A percentile compares a stretch with the other conserved stretches of the same genome.
Evolutionary conservation across 2,888 invertebrate genomes (phyloP).

Genomic region (Linyphia triangularis): DNA sequence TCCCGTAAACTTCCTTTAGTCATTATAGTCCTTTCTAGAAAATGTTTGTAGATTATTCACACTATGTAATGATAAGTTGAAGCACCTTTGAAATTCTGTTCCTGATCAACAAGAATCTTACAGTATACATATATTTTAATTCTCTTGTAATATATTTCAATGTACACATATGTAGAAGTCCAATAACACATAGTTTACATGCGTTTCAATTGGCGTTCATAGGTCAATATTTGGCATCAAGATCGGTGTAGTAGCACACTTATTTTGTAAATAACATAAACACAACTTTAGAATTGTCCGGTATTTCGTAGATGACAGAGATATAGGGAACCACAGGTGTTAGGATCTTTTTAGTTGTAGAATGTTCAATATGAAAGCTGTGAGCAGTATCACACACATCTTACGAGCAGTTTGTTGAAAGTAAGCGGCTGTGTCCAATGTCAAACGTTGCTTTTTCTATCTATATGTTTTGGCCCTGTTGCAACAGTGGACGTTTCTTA

Average conservation of each 20-base stretch:
- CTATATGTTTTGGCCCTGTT: slow-evolving; percentile 69
- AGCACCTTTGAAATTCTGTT: slow-evolving; percentile 74
- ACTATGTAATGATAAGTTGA: slow-evolving; percentile 70
- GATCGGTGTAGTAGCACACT: slow-evolving; percentile 36
- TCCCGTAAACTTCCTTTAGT: slow-evolving; percentile 13
- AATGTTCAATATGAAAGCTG: slow-evolving; percentile 54
- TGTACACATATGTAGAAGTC: slow-evolving; percentile 64
- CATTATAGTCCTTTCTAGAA: slow-evolving; percentile 56
- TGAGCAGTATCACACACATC: slow-evolving; percentile 62
- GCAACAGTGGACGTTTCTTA: slow-evolving; percentile 68
- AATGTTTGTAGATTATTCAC: slow-evolving; percentile 47
- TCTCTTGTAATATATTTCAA: slow-evolving; percentile 66
- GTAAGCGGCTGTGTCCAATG: slow-evolving; percentile 25
- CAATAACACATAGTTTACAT: slow-evolving; percentile 36
- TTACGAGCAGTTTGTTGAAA: not conserved
- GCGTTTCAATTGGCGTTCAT: slow-evolving; percentile 4
- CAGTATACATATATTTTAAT: slow-evolving; percentile 58
- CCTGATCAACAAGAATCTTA: slow-evolving; percentile 70
- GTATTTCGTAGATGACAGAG: slow-evolving; percentile 58
- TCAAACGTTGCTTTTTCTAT: slow-evolving; percentile 32
- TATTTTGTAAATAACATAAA: slow-evolving; percentile 60
- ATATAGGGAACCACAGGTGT: slow-evolving; percentile 60
- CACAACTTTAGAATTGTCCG: slow-evolving; percentile 20
- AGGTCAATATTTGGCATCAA: slow-evolving; percentile 70
- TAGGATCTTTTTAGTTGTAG: slow-evolving; percentile 40